Percentiles rank a stretch among this genome's conserved stretches.
These are phyloP conservation scores for Bos javanicus DNA, from an alignment of 2,113 vertebrate genomes.

Conservation along the genomic window DNA sequence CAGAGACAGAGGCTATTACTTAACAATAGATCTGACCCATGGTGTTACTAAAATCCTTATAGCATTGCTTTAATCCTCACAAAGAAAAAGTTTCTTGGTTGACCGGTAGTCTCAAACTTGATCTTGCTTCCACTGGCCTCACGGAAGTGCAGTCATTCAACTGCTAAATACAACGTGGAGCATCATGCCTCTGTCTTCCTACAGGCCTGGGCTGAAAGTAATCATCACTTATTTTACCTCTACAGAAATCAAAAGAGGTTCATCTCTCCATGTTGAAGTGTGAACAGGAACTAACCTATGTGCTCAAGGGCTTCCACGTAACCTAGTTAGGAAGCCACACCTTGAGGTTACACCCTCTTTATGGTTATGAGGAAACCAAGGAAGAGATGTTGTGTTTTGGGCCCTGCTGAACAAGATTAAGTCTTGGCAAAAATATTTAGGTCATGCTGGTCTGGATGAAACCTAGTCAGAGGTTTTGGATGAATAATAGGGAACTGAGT, in stretches of 20 bases:
- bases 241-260: background rate
- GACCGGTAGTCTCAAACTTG: background rate
- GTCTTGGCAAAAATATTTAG: conserved; percentile 1
- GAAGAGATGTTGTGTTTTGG: background rate
- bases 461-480: background rate
- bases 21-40: background rate
- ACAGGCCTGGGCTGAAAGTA: background rate
- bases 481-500: background rate
- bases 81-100: background rate
- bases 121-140: background rate
- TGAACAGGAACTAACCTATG: background rate
- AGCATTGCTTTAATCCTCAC: background rate
- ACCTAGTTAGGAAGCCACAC: conserved; percentile 5
- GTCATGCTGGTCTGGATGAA: background rate
- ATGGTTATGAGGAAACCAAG: conserved; percentile 37
- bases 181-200: background rate
- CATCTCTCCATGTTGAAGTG: background rate
- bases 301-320: background rate
- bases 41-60: background rate
- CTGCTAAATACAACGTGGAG: background rate
- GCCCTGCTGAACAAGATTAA: conserved; percentile 12
- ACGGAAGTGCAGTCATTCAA: background rate
- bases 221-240: background rate
- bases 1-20: background rate
- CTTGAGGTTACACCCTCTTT: background rate